Evolutionary conservation across 2,797 vertebrate species (phyloP).

Genomic region (Muraenolepis orangiensis): DNA sequence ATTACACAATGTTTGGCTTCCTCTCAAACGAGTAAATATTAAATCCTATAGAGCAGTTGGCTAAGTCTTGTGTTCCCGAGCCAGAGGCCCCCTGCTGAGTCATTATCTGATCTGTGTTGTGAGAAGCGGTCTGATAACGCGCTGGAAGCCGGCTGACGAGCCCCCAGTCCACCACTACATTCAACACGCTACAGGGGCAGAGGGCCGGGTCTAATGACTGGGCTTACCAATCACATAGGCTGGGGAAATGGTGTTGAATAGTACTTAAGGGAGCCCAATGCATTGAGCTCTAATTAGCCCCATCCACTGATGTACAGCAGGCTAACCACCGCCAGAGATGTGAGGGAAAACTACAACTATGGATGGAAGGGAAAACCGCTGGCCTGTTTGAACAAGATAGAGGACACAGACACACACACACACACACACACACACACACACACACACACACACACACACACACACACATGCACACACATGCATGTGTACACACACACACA

Average conservation of each 20-base stretch:
- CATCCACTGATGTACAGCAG: conserved; percentile 59
- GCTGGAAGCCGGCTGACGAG: conserved; percentile 68
- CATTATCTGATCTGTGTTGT: conserved; percentile 78
- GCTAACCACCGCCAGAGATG: not conserved
- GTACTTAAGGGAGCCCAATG: conserved; percentile 70
- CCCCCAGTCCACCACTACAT: conserved; percentile 70
- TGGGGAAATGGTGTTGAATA: conserved; percentile 71
- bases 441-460: too few species aligned
- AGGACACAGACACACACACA: not conserved
- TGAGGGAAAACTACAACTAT: not conserved
- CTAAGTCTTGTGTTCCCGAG: conserved; percentile 56
- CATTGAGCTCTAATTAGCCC: conserved; percentile 70
- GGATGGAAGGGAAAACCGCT: not conserved
- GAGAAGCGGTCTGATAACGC: conserved; percentile 80
- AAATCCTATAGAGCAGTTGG: conserved; percentile 42
- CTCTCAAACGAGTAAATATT: conserved; percentile 44
- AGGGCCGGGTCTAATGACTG: conserved; percentile 68
- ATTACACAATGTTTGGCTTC: not conserved
- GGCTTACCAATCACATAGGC: conserved; percentile 64
- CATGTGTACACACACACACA: too few species aligned
- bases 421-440: too few species aligned
- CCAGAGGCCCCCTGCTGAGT: conserved; percentile 72
- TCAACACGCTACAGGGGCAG: conserved; percentile 66
- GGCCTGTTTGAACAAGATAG: not conserved
- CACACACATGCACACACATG: too few species aligned